phyloP scores from a whole-genome alignment of 2,797 vertebrate species.

The Fistularia commersonii region DNA sequence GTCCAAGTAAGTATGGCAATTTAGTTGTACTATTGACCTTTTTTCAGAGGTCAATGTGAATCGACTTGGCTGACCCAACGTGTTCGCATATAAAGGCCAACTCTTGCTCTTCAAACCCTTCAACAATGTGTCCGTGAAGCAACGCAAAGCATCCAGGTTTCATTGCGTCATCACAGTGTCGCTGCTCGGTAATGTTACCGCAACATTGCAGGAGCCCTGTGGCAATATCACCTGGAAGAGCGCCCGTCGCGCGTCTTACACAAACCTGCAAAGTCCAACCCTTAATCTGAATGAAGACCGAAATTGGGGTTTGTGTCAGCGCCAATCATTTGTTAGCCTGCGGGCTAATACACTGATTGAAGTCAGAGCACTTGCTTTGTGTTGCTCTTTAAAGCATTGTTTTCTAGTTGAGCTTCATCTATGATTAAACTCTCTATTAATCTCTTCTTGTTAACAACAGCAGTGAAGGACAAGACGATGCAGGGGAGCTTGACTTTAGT shows the following conservation, averaged over 20 bases:
- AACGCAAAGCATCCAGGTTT: slow-evolving; percentile 80
- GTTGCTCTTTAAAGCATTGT: slow-evolving; percentile 74
- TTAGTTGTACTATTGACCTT: slow-evolving; percentile 50
- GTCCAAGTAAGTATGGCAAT: neutral
- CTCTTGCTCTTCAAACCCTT: slow-evolving; percentile 61
- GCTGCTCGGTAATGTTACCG: slow-evolving; percentile 8
- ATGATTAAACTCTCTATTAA: slow-evolving; percentile 71
- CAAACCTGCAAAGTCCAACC: slow-evolving; percentile 73
- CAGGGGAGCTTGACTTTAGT: slow-evolving; percentile 99
- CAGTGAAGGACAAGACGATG: slow-evolving; percentile 99
- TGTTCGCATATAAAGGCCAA: slow-evolving; percentile 66
- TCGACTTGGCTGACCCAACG: slow-evolving; percentile 45
- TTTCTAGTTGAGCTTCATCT: slow-evolving; percentile 57
- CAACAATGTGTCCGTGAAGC: slow-evolving; percentile 74
- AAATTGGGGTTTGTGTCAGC: slow-evolving; percentile 69
- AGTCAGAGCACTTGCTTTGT: slow-evolving; percentile 64
- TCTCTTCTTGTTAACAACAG: slow-evolving; percentile 93
- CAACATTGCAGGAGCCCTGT: slow-evolving; percentile 68
- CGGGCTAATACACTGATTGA: slow-evolving; percentile 64
- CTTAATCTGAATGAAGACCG: slow-evolving; percentile 40
- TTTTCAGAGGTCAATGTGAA: slow-evolving; percentile 61
- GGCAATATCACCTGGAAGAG: slow-evolving; percentile 60
- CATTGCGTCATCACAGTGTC: slow-evolving; percentile 58
- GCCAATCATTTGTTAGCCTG: slow-evolving; percentile 70
- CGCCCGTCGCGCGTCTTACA: slow-evolving; percentile 54